phyloP scores from a whole-genome alignment of 2,113 vertebrate genomes.

The Phodopus roborovskii region DNA sequence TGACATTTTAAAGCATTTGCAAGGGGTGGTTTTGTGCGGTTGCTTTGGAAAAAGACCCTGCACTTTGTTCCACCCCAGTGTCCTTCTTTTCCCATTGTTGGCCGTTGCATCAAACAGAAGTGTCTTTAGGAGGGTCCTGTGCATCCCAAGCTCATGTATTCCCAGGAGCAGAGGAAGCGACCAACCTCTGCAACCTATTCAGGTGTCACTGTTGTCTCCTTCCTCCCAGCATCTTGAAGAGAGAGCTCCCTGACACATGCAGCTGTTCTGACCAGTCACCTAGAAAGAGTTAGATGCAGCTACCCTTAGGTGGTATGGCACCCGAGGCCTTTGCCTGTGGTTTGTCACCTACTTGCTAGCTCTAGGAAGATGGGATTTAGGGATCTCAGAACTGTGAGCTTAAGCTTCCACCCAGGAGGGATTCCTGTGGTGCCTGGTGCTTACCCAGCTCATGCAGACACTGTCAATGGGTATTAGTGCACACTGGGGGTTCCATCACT shows the following conservation, averaged over 20 bases:
- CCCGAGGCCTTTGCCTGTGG: no score
- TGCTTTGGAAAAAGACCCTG: not conserved
- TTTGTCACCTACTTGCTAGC: not conserved
- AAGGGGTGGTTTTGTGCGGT: not conserved
- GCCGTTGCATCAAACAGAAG: no score
- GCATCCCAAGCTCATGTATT: not conserved
- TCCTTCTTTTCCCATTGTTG: not conserved
- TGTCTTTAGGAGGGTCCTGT: not conserved
- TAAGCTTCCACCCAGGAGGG: not conserved
- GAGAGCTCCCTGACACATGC: fast-evolving
- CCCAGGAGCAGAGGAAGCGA: not conserved
- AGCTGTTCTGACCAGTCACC: not conserved
- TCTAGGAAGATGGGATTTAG: not conserved
- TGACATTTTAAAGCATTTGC: not conserved
- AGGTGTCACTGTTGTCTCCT: not conserved
- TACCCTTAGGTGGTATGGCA: fast-evolving
- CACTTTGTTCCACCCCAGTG: not conserved
- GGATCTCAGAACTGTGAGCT: not conserved
- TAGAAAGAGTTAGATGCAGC: not conserved
- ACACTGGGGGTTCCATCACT: fast-evolving
- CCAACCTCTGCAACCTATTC: fast-evolving
- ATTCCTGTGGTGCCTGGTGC: fast-evolving
- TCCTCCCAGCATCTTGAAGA: not conserved
- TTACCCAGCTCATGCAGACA: fast-evolving
- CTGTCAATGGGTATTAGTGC: not conserved